These are phyloP conservation scores for Pachymerium ferrugineum DNA, from an alignment of 2,888 invertebrate species.

Conservation along the genomic window DNA sequence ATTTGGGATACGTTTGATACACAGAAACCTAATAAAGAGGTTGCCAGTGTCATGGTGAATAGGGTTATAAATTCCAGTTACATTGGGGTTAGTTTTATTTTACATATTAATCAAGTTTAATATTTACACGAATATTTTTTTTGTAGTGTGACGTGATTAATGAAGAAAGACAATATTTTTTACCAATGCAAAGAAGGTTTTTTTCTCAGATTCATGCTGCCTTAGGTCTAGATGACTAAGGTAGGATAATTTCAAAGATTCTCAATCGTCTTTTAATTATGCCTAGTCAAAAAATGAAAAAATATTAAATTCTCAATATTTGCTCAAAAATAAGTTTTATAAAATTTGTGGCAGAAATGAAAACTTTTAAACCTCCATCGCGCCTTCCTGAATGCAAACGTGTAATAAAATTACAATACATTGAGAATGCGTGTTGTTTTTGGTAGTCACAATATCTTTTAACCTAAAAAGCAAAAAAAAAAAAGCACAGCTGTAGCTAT, in stretches of 20 bases:
- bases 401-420: too few relatives aligned
- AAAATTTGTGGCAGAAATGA: too few relatives aligned
- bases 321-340: not conserved
- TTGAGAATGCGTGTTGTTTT: too few relatives aligned
- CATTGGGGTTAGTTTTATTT: conserved; percentile 35
- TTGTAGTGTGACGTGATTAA: conserved; percentile 39
- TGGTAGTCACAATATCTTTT: too few relatives aligned
- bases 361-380: too few relatives aligned
- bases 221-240: conserved; percentile 39
- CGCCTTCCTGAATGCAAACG: too few relatives aligned
- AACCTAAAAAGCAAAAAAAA: too few relatives aligned
- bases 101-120: not conserved
- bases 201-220: conserved; percentile 41
- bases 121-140: too few relatives aligned
- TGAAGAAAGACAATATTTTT: conserved; percentile 40
- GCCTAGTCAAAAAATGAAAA: not conserved
- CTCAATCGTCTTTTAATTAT: not conserved
- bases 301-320: not conserved
- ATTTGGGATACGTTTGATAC: conserved; percentile 33
- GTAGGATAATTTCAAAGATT: not conserved
- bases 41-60: not conserved
- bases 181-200: conserved; percentile 41
- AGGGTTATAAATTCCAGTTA: conserved; percentile 33
- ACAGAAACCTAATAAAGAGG: not conserved
- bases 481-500: too few relatives aligned